These are phyloP conservation scores for Caenorhabditis inopinata DNA, from an alignment of 1,140 invertebrate species.

Conservation along the genomic window DNA sequence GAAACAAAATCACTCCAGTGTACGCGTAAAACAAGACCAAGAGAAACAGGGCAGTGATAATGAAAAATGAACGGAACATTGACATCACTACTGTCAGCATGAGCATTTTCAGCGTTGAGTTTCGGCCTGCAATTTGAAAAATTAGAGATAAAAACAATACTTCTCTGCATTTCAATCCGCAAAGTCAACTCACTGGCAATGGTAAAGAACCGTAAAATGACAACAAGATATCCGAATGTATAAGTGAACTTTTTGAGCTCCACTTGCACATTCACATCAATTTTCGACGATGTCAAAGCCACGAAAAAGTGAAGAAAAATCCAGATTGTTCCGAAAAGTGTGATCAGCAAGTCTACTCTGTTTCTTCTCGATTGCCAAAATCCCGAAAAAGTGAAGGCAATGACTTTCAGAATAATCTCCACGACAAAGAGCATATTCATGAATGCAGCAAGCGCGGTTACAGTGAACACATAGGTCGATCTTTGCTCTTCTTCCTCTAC, in stretches of 20 bases:
- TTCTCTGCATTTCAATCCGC: too few species aligned
- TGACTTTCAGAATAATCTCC: conserved; percentile 92
- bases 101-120: conserved; percentile 93
- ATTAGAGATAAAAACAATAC: too few species aligned
- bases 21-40: conserved; percentile 97
- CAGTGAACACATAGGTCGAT: conserved; percentile 66
- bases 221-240: conserved; percentile 94
- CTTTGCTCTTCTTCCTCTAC: conserved; percentile 69
- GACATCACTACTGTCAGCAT: conserved; percentile 96
- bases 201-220: conserved; percentile 95
- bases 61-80: conserved; percentile 99
- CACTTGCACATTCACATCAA: conserved; percentile 16
- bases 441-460: conserved; percentile 83
- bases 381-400: conserved; percentile 94
- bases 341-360: conserved; percentile 94
- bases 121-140: conserved; percentile 58
- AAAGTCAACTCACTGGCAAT: conserved; percentile 75
- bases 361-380: conserved; percentile 98
- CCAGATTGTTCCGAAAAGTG: conserved; percentile 92
- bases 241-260: conserved; percentile 71
- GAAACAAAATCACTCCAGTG: conserved; percentile 95
- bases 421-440: conserved; percentile 73
- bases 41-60: conserved; percentile 99
- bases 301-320: conserved; percentile 87
- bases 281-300: conserved; percentile 68